Evolutionary conservation across 1,140 invertebrate species (phyloP).

Genomic region (Penaeus japonicus): DNA sequence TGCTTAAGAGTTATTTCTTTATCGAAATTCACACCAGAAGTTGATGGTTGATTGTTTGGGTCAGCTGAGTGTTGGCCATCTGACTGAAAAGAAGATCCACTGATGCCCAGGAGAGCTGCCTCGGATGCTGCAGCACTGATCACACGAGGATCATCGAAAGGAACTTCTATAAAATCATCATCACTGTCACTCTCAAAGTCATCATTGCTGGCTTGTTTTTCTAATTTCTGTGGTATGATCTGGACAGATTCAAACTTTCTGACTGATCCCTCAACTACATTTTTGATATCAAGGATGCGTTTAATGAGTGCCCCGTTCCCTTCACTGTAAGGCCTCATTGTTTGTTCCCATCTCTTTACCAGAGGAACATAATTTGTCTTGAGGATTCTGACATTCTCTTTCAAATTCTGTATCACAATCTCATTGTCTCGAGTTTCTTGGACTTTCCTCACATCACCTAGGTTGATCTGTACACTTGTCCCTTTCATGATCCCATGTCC

Average conservation of each 20-base stretch:
- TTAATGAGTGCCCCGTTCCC: constrained; percentile 40
- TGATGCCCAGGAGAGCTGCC: constrained; percentile 43
- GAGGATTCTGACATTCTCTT: constrained; percentile 39
- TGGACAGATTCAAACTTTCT: constrained; percentile 45
- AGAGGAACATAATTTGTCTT: constrained; percentile 42
- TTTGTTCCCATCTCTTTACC: constrained; percentile 50
- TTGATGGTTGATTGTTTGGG: constrained; percentile 32
- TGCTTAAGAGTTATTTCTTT: not conserved
- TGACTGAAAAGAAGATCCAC: not conserved
- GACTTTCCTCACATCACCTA: constrained; percentile 39
- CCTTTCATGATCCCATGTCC: constrained; percentile 55
- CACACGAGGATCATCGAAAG: constrained; percentile 48
- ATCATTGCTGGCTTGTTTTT: not conserved
- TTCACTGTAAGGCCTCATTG: constrained; percentile 43
- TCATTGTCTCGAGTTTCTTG: constrained; percentile 54
- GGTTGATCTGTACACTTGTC: constrained; percentile 43
- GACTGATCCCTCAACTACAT: constrained; percentile 19
- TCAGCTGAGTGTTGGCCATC: not conserved
- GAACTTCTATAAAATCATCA: constrained; percentile 57
- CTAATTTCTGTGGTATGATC: constrained; percentile 32
- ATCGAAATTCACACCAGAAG: constrained; percentile 1
- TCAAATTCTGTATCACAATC: constrained; percentile 43
- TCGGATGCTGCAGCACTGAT: constrained; percentile 45
- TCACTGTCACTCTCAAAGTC: constrained; percentile 36
- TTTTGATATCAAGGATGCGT: constrained; percentile 42